A percentile compares a stretch with the other conserved stretches of the same genome.
Conservation (phyloP, 2,113 vertebrate species). For the Acrocephalus arundinaceus region DNA sequence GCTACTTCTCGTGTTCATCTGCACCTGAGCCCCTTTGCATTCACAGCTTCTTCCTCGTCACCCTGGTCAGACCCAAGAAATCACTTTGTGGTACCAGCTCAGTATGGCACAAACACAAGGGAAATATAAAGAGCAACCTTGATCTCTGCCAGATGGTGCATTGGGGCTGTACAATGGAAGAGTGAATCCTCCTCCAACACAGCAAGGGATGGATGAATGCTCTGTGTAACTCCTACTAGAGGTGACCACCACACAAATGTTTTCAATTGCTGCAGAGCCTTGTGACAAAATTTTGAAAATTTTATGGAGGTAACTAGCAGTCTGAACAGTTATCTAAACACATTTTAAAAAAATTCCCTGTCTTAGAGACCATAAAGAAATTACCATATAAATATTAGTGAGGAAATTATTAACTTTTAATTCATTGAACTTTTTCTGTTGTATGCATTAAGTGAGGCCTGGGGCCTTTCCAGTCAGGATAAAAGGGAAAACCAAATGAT, state of each 20-base stretch:
- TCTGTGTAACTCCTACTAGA: background rate
- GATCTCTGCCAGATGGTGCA: background rate
- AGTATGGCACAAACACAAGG: background rate
- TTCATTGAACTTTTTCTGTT: background rate
- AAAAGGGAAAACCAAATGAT: background rate
- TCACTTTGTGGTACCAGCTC: background rate
- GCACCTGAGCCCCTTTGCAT: background rate
- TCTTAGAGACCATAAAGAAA: background rate
- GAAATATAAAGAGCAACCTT: background rate
- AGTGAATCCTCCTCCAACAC: background rate
- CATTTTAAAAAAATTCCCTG: background rate
- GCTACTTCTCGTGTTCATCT: background rate
- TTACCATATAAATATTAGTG: background rate
- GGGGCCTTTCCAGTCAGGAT: background rate
- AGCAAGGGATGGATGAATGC: background rate
- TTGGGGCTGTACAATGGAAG: fast-evolving
- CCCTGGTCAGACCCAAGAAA: background rate
- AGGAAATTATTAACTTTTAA: background rate
- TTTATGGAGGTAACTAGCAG: background rate
- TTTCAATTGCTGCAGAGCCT: background rate
- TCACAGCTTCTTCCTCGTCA: fast-evolving
- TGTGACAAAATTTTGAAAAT: background rate
- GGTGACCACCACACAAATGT: fast-evolving
- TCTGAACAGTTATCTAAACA: background rate
- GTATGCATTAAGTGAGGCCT: background rate